Evolutionary conservation across 1,140 invertebrate genomes (phyloP).

Genomic region (Cephus cinctus): DNA sequence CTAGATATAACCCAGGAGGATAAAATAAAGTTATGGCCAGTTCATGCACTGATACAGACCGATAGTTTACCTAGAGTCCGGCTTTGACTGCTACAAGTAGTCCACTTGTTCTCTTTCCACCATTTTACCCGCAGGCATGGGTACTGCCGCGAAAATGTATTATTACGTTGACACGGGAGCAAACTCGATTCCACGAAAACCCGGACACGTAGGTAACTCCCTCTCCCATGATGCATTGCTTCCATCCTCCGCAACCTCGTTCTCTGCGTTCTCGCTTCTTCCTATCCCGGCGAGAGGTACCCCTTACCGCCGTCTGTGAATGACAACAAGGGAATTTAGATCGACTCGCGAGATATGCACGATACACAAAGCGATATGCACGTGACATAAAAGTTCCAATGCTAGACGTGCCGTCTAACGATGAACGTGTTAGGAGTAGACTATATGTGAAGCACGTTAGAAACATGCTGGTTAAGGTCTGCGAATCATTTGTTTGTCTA

Average conservation of each 20-base stretch:
- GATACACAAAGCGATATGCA: too few species aligned
- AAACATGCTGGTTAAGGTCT: too few species aligned
- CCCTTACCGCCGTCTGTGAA: too few species aligned
- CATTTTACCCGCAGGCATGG: slow-evolving; percentile 15
- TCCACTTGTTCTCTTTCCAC: slow-evolving; percentile 13
- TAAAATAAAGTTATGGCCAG: slow-evolving; percentile 47
- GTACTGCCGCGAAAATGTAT: slow-evolving; percentile 34
- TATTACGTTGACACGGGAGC: slow-evolving; percentile 42
- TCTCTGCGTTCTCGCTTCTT: too few species aligned
- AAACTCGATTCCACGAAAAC: slow-evolving; percentile 39
- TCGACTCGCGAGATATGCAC: too few species aligned
- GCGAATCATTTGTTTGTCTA: too few species aligned
- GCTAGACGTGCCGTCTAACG: too few species aligned
- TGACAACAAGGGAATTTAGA: too few species aligned
- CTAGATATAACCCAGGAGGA: slow-evolving; percentile 36
- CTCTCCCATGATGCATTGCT: slow-evolving; percentile 32
- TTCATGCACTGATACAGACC: slow-evolving; percentile 37
- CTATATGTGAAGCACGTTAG: too few species aligned
- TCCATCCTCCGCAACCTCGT: slow-evolving; percentile 7
- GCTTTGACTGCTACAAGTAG: slow-evolving; percentile 30
- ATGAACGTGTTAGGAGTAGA: too few species aligned
- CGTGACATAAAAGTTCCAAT: too few species aligned
- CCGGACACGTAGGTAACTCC: slow-evolving; percentile 36
- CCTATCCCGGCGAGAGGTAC: too few species aligned
- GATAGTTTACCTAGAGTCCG: slow-evolving; percentile 33